Evolutionary conservation across 37 sponge, comb jelly and placozoan species (phyloP).

Genomic region (Mnemiopsis leidyi): DNA sequence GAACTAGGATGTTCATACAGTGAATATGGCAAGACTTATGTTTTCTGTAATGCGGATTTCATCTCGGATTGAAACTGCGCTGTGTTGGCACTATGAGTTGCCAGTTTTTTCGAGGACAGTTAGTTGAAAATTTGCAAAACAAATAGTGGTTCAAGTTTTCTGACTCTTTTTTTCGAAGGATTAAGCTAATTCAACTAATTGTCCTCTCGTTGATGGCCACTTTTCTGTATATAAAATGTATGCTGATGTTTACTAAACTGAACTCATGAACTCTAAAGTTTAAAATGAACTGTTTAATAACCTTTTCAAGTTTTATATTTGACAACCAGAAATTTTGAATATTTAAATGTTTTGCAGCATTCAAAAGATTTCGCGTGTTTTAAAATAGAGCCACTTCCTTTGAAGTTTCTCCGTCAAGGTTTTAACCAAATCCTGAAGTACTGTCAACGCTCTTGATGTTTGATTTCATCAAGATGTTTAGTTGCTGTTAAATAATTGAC

Average conservation of each 20-base stretch:
- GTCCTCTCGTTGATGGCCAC: neutral
- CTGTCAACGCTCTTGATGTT: too few species aligned
- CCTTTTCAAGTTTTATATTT: neutral
- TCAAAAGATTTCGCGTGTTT: neutral
- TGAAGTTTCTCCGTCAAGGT: too few species aligned
- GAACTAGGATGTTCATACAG: neutral
- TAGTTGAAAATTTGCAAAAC: neutral
- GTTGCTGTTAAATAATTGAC: too few species aligned
- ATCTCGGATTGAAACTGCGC: too few species aligned
- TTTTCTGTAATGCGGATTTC: too few species aligned
- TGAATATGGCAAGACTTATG: too few species aligned
- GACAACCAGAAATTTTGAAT: neutral
- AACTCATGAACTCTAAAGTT: too few species aligned
- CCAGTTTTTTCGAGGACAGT: neutral
- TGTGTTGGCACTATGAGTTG: too few species aligned
- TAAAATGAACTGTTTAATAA: neutral
- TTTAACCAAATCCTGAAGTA: too few species aligned
- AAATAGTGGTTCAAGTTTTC: neutral
- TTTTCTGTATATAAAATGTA: neutral
- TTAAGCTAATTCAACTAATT: neutral
- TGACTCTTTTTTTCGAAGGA: too few species aligned
- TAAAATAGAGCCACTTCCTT: neutral
- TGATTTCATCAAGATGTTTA: too few species aligned
- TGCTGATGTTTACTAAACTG: neutral
- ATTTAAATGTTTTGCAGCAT: neutral